A percentile compares a stretch with the other conserved stretches of the same genome.
Conservation (phyloP, 2,888 invertebrate species). For the Lingula anatina region DNA sequence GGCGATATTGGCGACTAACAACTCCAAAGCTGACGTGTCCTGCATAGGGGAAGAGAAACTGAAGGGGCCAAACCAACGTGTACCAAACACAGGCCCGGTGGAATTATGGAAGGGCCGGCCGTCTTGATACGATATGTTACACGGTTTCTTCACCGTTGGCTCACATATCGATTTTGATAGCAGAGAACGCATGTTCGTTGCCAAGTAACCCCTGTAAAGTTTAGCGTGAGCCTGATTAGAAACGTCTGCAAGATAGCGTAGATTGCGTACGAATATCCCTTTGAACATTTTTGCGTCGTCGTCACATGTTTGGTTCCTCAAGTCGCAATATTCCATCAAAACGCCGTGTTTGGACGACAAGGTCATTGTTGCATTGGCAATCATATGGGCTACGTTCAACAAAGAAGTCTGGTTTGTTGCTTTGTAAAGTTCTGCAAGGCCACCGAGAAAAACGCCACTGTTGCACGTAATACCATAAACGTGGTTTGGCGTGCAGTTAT, state of each 20-base stretch:
- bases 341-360: constrained; percentile 17
- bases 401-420: constrained; percentile 10
- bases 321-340: constrained; percentile 19
- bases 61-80: constrained; percentile 23
- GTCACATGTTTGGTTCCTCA: constrained; percentile 17
- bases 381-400: constrained; percentile 17
- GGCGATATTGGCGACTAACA: constrained; percentile 19
- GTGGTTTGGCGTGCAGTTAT: constrained; percentile 13
- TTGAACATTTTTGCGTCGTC: constrained; percentile 24
- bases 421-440: constrained; percentile 19
- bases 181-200: constrained; percentile 15
- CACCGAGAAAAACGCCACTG: constrained; percentile 19
- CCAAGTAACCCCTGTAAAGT: constrained; percentile 18
- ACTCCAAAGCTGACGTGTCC: constrained; percentile 20
- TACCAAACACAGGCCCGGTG: constrained; percentile 24
- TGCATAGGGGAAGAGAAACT: constrained; percentile 22
- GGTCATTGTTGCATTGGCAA: constrained; percentile 16
- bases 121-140: constrained; percentile 23
- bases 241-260: constrained; percentile 20
- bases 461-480: constrained; percentile 19
- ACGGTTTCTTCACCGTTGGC: constrained; percentile 15
- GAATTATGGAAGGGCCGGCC: constrained; percentile 21
- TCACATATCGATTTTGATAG: constrained; percentile 19
- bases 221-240: constrained; percentile 9
- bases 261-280: constrained; percentile 21